Evolutionary conservation across 2,797 vertebrate genomes (phyloP).

Genomic region (Peromyscus eremicus): DNA sequence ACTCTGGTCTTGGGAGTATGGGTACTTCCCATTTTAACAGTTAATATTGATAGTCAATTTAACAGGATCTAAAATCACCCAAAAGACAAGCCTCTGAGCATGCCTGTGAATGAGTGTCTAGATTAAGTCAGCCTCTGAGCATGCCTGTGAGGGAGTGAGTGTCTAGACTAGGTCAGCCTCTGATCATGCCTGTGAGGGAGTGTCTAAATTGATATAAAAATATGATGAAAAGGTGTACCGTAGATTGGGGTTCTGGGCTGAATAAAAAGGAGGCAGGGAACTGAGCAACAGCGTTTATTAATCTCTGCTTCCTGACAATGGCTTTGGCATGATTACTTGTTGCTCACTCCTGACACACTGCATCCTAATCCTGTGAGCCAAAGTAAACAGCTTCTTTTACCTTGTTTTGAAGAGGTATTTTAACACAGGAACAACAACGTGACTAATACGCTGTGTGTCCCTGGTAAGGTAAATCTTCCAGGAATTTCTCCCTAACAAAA

Average conservation of each 20-base stretch:
- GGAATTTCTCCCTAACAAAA: not conserved
- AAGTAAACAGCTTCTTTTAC: not conserved
- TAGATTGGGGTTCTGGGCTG: not conserved
- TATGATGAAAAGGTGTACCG: not conserved
- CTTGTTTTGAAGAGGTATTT: not conserved
- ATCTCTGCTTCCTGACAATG: not conserved
- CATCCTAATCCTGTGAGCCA: not conserved
- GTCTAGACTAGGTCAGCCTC: not conserved
- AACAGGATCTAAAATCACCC: not conserved
- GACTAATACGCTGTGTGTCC: not conserved
- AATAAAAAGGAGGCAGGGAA: not conserved
- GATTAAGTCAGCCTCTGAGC: not conserved
- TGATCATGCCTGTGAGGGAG: not conserved
- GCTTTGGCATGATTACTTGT: not conserved
- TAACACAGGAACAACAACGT: not conserved
- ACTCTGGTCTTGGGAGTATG: not conserved
- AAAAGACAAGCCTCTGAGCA: not conserved
- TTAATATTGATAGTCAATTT: not conserved
- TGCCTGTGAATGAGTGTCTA: not conserved
- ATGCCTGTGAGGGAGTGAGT: not conserved
- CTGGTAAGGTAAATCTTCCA: not conserved
- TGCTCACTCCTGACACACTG: not conserved
- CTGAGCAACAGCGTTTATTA: not conserved
- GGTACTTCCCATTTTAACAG: accelerated
- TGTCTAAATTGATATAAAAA: not conserved